A percentile compares a stretch with the other conserved stretches of the same genome.
phyloP scores from a whole-genome alignment of 2,888 invertebrate genomes.

The Chironomus riparius region DNA sequence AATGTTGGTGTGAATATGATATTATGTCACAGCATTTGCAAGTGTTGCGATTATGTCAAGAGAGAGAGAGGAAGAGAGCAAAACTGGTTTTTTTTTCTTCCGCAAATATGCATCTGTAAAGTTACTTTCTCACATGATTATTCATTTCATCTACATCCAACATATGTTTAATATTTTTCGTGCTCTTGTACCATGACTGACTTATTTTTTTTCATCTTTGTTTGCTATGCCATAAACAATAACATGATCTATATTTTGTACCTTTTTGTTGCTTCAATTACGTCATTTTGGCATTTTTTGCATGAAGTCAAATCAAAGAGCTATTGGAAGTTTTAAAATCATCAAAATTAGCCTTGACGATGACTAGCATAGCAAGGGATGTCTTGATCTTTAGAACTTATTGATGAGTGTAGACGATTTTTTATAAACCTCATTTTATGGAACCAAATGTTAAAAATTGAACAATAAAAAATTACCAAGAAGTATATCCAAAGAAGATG shows the following conservation, averaged over 20 bases:
- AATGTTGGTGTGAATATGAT: too few relatives aligned
- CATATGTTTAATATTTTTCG: not conserved
- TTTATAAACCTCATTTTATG: too few relatives aligned
- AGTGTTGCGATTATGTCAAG: not conserved
- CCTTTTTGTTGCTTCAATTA: not conserved
- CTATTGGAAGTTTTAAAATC: not conserved
- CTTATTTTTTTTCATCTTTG: not conserved
- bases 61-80: not conserved
- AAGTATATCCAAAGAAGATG: too few relatives aligned
- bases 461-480: too few relatives aligned
- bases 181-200: slow-evolving; percentile 7
- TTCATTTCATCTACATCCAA: not conserved
- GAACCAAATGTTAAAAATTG: too few relatives aligned
- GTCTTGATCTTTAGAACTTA: too few relatives aligned
- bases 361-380: too few relatives aligned
- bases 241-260: not conserved
- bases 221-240: not conserved
- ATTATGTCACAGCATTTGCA: too few relatives aligned
- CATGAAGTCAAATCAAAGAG: not conserved
- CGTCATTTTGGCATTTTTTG: not conserved
- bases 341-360: too few relatives aligned
- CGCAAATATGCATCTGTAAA: not conserved
- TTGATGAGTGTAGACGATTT: too few relatives aligned
- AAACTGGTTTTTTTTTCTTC: too few relatives aligned
- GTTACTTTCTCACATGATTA: slow-evolving; percentile 16